Evolutionary conservation across 1,140 invertebrate species (phyloP).

Genomic region (Bombus pyrosoma): DNA sequence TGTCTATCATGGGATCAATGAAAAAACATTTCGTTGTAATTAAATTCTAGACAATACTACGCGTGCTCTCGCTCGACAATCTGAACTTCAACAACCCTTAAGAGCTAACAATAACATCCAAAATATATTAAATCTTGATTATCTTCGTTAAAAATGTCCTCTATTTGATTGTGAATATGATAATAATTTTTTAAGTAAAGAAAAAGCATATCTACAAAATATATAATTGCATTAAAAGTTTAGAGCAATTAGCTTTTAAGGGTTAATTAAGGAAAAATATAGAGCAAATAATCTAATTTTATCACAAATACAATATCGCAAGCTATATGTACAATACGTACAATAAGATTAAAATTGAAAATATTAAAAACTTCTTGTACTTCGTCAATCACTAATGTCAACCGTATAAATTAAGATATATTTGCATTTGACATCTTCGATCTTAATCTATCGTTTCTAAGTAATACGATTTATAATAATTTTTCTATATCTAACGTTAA

Average conservation of each 20-base stretch:
- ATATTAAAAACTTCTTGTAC: constrained; percentile 18
- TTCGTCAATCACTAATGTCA: constrained; percentile 10
- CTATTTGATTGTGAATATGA: not conserved
- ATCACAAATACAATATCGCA: constrained; percentile 17
- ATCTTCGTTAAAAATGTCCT: not conserved
- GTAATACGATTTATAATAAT: not conserved
- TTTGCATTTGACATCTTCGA: not conserved
- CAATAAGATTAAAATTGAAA: constrained; percentile 17
- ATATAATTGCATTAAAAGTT: not conserved
- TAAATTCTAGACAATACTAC: constrained; percentile 62
- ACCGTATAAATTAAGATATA: not conserved
- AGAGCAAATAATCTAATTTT: constrained; percentile 39
- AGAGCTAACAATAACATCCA: constrained; percentile 12
- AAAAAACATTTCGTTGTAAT: constrained; percentile 34
- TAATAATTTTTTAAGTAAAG: not conserved
- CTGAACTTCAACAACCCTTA: constrained; percentile 41
- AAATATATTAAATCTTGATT: not conserved
- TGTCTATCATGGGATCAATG: constrained; percentile 15
- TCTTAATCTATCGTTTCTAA: not conserved
- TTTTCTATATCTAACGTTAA: no score
- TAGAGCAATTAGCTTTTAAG: constrained; percentile 34
- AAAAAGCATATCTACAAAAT: not conserved
- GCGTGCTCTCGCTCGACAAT: constrained; percentile 45
- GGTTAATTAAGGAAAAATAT: constrained; percentile 12
- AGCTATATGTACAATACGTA: not conserved